A percentile compares a stretch with the other conserved stretches of the same genome.
phyloP scores from a whole-genome alignment of 92 coral and sea anemone genomes.

The Epizoanthus illoricatus region DNA sequence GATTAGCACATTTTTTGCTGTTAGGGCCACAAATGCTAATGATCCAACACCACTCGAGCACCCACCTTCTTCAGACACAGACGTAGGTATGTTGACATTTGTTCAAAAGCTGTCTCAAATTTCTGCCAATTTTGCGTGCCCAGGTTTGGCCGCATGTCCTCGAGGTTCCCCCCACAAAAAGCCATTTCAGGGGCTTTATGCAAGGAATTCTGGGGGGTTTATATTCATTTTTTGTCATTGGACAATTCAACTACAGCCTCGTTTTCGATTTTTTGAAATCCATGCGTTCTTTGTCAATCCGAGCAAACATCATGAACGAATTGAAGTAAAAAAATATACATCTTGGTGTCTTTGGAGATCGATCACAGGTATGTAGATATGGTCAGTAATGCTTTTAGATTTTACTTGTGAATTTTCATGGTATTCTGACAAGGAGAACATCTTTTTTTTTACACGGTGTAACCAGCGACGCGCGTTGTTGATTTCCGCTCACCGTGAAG shows the following conservation, averaged over 20 bases:
- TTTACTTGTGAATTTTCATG: slow-evolving; percentile 14
- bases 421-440: not conserved
- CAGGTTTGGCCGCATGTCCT: not conserved
- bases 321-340: not conserved
- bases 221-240: not conserved
- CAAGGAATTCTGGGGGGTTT: slow-evolving; percentile 8
- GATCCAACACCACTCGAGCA: too few species aligned
- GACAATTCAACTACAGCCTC: not conserved
- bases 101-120: not conserved
- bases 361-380: slow-evolving; percentile 17
- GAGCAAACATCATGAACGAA: slow-evolving; percentile 3
- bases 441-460: not conserved
- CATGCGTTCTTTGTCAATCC: not conserved
- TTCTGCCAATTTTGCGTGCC: not conserved
- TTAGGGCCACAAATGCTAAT: too few species aligned
- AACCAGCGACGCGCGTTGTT: too few species aligned
- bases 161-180: not conserved
- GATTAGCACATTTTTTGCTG: too few species aligned
- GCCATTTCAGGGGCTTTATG: not conserved
- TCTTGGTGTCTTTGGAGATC: not conserved
- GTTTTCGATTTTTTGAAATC: not conserved
- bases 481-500: too few species aligned
- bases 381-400: slow-evolving; percentile 15
- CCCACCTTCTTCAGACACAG: too few species aligned
- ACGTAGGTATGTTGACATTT: not conserved